A percentile compares a stretch with the other conserved stretches of the same genome.
phyloP scores from a whole-genome alignment of 1,140 invertebrate genomes.

The Meloidogyne chitwoodi region DNA sequence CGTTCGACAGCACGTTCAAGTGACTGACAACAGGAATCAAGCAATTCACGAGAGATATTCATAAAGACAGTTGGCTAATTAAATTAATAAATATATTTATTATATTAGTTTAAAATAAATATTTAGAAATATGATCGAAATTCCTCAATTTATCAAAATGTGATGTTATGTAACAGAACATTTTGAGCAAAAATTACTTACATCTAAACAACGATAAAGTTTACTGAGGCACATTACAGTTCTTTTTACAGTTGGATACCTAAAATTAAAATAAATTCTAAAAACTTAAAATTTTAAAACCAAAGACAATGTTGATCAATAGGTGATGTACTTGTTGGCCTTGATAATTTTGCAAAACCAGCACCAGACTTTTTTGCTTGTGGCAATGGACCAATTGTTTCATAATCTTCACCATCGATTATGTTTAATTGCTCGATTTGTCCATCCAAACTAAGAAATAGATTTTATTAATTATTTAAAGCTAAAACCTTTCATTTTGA shows the following conservation, averaged over 20 bases:
- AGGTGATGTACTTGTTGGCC: constrained; percentile 67
- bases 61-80: constrained; percentile 80
- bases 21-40: constrained; percentile 83
- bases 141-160: too few relatives aligned
- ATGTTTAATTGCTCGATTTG: not conserved
- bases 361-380: not conserved
- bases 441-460: not conserved
- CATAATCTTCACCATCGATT: not conserved
- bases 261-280: constrained; percentile 59
- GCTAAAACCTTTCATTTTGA: not conserved
- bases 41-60: constrained; percentile 87
- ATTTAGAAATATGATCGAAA: not conserved
- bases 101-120: not conserved
- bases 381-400: not conserved
- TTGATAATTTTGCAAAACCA: constrained; percentile 28
- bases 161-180: not conserved
- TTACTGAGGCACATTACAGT: constrained; percentile 90
- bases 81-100: too few relatives aligned
- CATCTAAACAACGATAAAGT: constrained; percentile 87
- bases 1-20: constrained; percentile 71
- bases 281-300: constrained; percentile 75
- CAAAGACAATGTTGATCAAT: constrained; percentile 98
- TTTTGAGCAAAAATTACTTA: constrained; percentile 54
- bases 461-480: not conserved
- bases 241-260: constrained; percentile 81